Base-by-base conservation (phyloP, 1,140 invertebrate species). In the Lordiphosa stackelbergi region DNA sequence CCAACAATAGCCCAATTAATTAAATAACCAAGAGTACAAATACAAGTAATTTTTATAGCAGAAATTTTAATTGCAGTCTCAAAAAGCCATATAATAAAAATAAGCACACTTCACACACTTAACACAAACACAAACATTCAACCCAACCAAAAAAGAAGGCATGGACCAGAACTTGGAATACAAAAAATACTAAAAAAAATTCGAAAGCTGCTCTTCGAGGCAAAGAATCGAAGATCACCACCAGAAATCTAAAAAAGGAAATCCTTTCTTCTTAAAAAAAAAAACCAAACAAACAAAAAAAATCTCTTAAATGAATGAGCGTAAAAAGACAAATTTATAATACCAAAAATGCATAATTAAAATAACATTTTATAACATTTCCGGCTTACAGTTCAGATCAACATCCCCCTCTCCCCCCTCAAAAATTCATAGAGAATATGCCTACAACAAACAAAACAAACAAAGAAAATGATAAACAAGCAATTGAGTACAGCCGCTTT, bases 21-120 rank as follows among this genome's bases (percentile, higher is more conserved):
- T 59, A 79, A 84, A 85, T 75, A 86, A 87, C 85, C 85, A 86
- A 87, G 74, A 87, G 85, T 87, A 87, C 85, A 87, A 87, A 87
- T 87, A 87, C 85, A 87, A 87, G 83, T 87, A 87, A 85, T 85
- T 87, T 86, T 77, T 83, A 83, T 83, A 83, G 77, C 78, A 84
- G 78, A 83, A 83, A 83, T 83, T 84, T 83, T 77, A 83, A 83
- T 73, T 83, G 77, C 77, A 83, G 78, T 83, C 70, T 77, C 77
- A 84, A 84, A 66, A 69, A 74, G 69, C 71, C 77, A 71, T 71
- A 69, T 60, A 70, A 45, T 69, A 70, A 65, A 60, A 46, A 66
- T 57, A 69, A 62, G 66, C 52, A 71, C 31, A 34, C 22, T 24
- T 24, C 45, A 60, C 22, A 70, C 42, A 58, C 38, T 45, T 54